phyloP scores from a whole-genome alignment of 2,113 vertebrate genomes.

The Lathamus discolor region DNA sequence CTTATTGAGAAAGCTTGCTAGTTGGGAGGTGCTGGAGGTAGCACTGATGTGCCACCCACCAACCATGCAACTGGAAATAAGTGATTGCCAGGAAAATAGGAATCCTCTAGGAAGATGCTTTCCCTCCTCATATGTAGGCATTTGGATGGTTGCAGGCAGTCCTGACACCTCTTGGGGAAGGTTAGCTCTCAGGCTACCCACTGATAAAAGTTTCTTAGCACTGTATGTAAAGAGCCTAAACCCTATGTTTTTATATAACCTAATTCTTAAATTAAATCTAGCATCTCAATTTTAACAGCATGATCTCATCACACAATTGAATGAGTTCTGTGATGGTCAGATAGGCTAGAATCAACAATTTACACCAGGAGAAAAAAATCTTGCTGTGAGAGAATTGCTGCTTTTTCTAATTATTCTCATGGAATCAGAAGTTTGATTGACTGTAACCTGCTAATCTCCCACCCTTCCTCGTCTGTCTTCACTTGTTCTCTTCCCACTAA shows the following conservation, averaged over 20 bases:
- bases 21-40: not conserved
- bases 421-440: conserved; percentile 43
- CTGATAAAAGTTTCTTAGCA: conserved; percentile 3
- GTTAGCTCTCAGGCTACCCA: not conserved
- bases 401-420: conserved; percentile 26
- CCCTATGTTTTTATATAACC: conserved; percentile 15
- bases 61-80: not conserved
- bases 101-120: not conserved
- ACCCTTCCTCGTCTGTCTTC: conserved; percentile 32
- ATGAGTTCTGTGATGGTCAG: conserved; percentile 22
- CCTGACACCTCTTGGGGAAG: not conserved
- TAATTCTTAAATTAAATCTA: conserved; percentile 50
- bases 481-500: not conserved
- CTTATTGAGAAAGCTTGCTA: not conserved
- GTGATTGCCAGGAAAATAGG: not conserved
- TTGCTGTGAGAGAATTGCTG: conserved; percentile 31
- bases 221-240: not conserved
- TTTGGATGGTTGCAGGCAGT: not conserved
- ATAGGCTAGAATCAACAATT: conserved; percentile 37
- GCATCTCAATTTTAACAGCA: conserved; percentile 40
- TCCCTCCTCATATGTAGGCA: not conserved
- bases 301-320: not conserved
- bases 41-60: not conserved
- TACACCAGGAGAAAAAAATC: conserved; percentile 31
- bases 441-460: conserved; percentile 12